Evolutionary conservation across 2,113 vertebrate species (phyloP).

Genomic region (Passer domesticus): DNA sequence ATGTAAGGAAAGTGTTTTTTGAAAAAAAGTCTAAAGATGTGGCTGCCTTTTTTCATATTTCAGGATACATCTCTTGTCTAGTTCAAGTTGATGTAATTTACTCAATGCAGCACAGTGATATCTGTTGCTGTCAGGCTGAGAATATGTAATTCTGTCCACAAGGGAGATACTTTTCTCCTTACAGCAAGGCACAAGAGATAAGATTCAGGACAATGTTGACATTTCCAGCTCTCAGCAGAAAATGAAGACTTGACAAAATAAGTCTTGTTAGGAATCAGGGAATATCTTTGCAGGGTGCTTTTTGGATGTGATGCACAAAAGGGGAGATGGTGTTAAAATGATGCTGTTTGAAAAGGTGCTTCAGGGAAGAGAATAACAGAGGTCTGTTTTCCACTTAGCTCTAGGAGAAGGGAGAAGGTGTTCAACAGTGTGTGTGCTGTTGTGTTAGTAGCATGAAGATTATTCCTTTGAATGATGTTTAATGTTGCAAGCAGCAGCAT

Average conservation of each 20-base stretch:
- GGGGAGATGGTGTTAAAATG: background rate
- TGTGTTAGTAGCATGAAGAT: background rate
- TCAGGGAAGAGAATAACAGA: background rate
- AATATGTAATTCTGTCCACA: background rate
- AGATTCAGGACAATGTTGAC: background rate
- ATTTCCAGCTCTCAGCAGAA: conserved; percentile 1
- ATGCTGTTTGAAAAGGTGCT: background rate
- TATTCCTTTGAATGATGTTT: background rate
- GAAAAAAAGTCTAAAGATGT: background rate
- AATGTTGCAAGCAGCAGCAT: conserved; percentile 6
- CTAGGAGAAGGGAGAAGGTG: background rate
- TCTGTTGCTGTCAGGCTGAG: background rate
- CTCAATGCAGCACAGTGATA: background rate
- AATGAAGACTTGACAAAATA: conserved; percentile 21
- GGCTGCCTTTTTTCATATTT: background rate
- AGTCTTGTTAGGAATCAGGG: background rate
- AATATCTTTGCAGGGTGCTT: background rate
- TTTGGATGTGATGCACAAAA: background rate
- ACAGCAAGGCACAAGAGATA: background rate
- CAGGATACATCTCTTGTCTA: background rate
- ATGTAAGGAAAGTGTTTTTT: background rate
- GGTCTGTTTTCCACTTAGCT: background rate
- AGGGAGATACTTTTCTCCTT: background rate
- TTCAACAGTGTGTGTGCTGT: background rate
- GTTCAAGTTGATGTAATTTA: background rate